phyloP scores from a whole-genome alignment of 2,888 invertebrate species.

The Onthophagus sagittarius region DNA sequence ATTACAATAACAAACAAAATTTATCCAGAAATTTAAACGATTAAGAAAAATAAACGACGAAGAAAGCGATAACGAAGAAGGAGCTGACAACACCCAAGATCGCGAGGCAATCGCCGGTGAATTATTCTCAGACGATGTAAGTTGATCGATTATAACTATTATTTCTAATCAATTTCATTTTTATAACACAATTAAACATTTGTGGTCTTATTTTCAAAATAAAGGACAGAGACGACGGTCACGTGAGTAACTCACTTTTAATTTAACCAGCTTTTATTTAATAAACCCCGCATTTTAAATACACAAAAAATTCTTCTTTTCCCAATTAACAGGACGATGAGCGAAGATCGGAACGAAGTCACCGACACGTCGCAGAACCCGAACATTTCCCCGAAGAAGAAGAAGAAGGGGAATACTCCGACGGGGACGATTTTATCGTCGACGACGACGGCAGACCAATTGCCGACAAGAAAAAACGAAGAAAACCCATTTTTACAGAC shows the following conservation, averaged over 20 bases:
- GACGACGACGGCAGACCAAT: conserved; percentile 91
- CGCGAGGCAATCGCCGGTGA: conserved; percentile 87
- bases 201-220: neutral
- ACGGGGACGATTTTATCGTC: conserved; percentile 96
- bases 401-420: conserved; percentile 76
- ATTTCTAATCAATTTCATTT: neutral
- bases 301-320: conserved; percentile 8
- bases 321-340: conserved; percentile 66
- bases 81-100: conserved; percentile 73
- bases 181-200: neutral
- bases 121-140: conserved; percentile 83
- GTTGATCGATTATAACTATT: conserved; percentile 35
- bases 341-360: conserved; percentile 66
- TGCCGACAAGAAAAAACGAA: conserved; percentile 73
- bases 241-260: conserved; percentile 22
- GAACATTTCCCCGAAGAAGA: conserved; percentile 73
- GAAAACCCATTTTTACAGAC: conserved; percentile 80
- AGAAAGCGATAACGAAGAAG: conserved; percentile 85
- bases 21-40: conserved; percentile 77
- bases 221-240: conserved; percentile 27
- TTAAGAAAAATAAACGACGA: conserved; percentile 81
- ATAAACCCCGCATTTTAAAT: neutral
- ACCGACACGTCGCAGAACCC: conserved; percentile 58
- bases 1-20: neutral
- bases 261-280: neutral